Conservation (phyloP, 2,888 invertebrate species). For the Ditula angustiorana region DNA sequence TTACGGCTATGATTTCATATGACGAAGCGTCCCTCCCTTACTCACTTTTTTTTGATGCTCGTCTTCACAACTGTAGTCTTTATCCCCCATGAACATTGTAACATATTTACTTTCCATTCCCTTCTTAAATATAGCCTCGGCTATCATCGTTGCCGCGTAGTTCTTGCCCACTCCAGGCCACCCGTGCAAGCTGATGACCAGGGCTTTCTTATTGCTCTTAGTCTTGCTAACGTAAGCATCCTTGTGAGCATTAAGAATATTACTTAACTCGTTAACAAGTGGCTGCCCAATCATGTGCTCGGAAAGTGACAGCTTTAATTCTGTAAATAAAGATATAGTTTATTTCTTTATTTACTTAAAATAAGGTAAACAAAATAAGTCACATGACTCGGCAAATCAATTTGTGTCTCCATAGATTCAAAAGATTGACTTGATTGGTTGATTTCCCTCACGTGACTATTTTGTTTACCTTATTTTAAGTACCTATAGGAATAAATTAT, state of each 20-base stretch:
- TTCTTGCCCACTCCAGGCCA: conserved; percentile 98
- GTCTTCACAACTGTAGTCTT: conserved; percentile 89
- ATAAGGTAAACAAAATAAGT: too few relatives aligned
- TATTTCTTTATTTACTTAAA: too few relatives aligned
- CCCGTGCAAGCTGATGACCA: conserved; percentile 97
- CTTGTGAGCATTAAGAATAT: conserved; percentile 87
- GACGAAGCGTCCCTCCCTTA: too few relatives aligned
- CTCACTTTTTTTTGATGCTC: conserved; percentile 81
- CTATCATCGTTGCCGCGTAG: conserved; percentile 92
- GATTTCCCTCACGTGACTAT: too few relatives aligned
- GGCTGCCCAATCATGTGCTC: conserved; percentile 91
- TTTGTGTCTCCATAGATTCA: too few relatives aligned
- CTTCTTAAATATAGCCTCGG: conserved; percentile 87
- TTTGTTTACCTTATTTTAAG: too few relatives aligned
- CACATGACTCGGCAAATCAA: too few relatives aligned
- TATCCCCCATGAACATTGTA: conserved; percentile 92
- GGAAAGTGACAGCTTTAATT: conserved; percentile 76
- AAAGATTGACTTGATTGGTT: too few relatives aligned
- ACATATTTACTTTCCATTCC: conserved; percentile 92
- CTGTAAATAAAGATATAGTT: conserved; percentile 78
- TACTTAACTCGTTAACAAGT: conserved; percentile 89
- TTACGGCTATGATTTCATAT: too few relatives aligned
- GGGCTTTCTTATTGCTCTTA: conserved; percentile 89
- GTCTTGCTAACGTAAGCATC: conserved; percentile 59
- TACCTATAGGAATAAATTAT: too few relatives aligned